These are phyloP conservation scores for Sylvilagus bachmani DNA, from an alignment of 2,113 vertebrate species.

Conservation along the genomic window DNA sequence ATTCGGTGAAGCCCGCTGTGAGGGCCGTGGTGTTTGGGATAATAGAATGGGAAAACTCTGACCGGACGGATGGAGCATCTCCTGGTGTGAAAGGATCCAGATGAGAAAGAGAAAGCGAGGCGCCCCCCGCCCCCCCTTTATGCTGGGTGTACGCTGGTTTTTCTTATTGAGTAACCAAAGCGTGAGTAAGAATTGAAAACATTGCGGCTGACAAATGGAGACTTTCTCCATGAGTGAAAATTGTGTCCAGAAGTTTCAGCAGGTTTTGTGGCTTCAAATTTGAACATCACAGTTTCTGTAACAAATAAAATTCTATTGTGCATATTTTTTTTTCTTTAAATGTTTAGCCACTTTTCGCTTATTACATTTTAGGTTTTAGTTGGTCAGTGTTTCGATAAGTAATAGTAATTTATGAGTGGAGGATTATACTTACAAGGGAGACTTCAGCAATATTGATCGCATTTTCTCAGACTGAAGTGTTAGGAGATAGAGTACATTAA, in stretches of 20 bases:
- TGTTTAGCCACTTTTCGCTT: neutral
- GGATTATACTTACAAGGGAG: neutral
- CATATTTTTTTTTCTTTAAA: no score
- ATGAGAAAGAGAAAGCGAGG: neutral
- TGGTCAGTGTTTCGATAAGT: neutral
- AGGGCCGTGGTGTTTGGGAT: neutral
- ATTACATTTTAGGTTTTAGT: neutral
- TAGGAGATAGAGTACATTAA: neutral
- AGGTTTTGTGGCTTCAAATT: constrained; percentile 43
- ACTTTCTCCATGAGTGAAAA: constrained; percentile 5
- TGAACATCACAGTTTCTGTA: constrained; percentile 38
- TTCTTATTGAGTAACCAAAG: neutral
- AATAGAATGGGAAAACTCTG: neutral
- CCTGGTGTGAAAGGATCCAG: neutral
- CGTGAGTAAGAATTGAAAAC: neutral
- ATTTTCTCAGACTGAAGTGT: constrained; percentile 13
- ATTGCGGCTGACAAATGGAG: neutral
- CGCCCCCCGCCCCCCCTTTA: no score
- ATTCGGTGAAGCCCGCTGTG: neutral
- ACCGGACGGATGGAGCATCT: neutral
- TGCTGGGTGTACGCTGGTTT: neutral
- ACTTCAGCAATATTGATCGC: constrained; percentile 7
- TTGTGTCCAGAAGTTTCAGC: neutral
- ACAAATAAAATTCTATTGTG: constrained; percentile 1
- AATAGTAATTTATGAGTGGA: constrained; percentile 40